Percentiles rank a stretch among this genome's conserved stretches.
These are phyloP conservation scores for Cyprinella venusta DNA, from an alignment of 2,797 vertebrate species.

Conservation along the genomic window DNA sequence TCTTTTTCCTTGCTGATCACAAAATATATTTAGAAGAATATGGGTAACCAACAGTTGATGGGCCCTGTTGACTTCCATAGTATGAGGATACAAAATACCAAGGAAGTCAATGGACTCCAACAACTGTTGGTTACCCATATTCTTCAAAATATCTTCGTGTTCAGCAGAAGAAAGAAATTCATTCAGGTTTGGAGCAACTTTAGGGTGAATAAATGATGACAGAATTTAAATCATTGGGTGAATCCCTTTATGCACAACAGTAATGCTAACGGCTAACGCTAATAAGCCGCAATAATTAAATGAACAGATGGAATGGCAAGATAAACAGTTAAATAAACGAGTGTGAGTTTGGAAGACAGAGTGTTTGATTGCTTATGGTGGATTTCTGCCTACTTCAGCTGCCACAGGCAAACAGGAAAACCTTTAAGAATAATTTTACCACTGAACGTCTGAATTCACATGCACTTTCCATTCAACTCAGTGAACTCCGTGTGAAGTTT, in stretches of 20 bases:
- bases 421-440: not conserved
- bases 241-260: not conserved
- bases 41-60: too few species aligned
- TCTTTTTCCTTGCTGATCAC: too few species aligned
- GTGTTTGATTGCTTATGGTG: not conserved
- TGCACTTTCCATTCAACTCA: conserved; percentile 7
- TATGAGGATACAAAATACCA: not conserved
- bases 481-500: not conserved
- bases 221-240: not conserved
- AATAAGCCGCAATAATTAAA: not conserved
- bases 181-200: not conserved
- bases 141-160: not conserved
- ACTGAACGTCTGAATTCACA: conserved; percentile 5
- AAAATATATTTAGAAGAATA: too few species aligned
- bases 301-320: not conserved
- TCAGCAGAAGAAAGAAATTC: not conserved
- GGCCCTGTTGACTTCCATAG: not conserved
- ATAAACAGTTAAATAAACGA: not conserved
- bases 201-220: not conserved
- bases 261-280: not conserved
- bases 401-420: conserved; percentile 9
- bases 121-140: not conserved
- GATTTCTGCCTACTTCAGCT: not conserved
- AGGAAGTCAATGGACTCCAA: not conserved
- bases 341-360: not conserved